phyloP scores from a whole-genome alignment of 2,888 invertebrate species.

The Stenurella melanura region DNA sequence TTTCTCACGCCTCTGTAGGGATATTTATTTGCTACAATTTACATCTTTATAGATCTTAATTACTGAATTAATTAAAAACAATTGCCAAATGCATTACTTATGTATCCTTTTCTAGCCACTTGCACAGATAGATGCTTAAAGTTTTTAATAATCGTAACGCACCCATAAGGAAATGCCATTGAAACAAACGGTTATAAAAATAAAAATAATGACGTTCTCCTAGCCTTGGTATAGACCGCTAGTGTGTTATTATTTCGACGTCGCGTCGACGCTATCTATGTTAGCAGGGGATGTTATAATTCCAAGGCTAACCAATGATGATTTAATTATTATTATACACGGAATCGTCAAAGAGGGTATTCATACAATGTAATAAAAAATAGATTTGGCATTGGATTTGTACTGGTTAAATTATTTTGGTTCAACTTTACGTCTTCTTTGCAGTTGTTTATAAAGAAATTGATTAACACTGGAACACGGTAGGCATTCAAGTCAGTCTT shows the following conservation, averaged over 20 bases:
- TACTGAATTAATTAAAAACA: neutral
- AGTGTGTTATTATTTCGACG: conserved; percentile 36
- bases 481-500: too few species aligned
- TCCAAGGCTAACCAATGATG: conserved; percentile 22
- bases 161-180: conserved; percentile 56
- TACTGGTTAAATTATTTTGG: conserved; percentile 21
- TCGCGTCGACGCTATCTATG: conserved; percentile 12
- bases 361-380: conserved; percentile 8
- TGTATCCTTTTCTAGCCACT: conserved; percentile 17
- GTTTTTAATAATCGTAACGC: conserved; percentile 42
- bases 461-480: too few species aligned
- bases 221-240: conserved; percentile 42
- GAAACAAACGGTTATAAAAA: conserved; percentile 50
- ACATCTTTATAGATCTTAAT: conserved; percentile 17
- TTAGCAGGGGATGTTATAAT: conserved; percentile 36
- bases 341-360: conserved; percentile 26
- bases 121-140: conserved; percentile 13
- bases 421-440: neutral
- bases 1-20: too few species aligned
- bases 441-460: neutral
- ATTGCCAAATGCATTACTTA: conserved; percentile 10
- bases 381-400: conserved; percentile 17
- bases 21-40: neutral
- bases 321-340: conserved; percentile 22
- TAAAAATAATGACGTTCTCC: conserved; percentile 50